Base-by-base conservation (phyloP, 2,113 vertebrate species). In the Takifugu bimaculatus region DNA sequence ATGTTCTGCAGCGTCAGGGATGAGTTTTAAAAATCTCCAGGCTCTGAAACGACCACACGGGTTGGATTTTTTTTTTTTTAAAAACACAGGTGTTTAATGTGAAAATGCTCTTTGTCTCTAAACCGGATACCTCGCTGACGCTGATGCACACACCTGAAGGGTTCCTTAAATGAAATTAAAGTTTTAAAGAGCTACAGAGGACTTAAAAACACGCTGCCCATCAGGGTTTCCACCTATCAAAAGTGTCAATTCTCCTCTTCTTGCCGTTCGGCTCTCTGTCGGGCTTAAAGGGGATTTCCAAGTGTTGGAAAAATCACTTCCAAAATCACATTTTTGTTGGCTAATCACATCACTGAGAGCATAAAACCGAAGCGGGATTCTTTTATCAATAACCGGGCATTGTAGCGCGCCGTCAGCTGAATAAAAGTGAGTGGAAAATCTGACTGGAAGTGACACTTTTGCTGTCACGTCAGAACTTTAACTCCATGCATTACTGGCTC, bases 181-280 rank as follows among this genome's bases (percentile, higher is more conserved):
- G 26, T 39, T 39, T 39, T 39, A 10, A 60, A 39, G 44, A 70
- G 39, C 52, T 55, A 35, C 54, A 72, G 54, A 64, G 57, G 59
- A 14, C 45, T 50, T 29, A 59, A 73, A 64, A 60, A 60, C 68
- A 1, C 48, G 35, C 54, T 15, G 4, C 54, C 63, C 75, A 61
- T 77, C 51, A 65, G 25, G 56, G 59, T 49, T 26, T 55, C 68
- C 15, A 70, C 20, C 42, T 58, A 39, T 51, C 42, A 56, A 77
- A 74, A 55, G 70, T 70, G 53, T 49, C 44, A 81, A 39, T 39
- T 10, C 35, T 39, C 11, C 6, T 39, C 35, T 77, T 77, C 78
- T 57, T 10, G 57, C 32, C 74, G 35, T 49, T 68, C 28, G 51
- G 47, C 60, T 26, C 53, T 5, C 65, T 57, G 59, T 60, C 61